Conservation (phyloP, 1,140 invertebrate species). For the Meloidogyne floridensis region DNA sequence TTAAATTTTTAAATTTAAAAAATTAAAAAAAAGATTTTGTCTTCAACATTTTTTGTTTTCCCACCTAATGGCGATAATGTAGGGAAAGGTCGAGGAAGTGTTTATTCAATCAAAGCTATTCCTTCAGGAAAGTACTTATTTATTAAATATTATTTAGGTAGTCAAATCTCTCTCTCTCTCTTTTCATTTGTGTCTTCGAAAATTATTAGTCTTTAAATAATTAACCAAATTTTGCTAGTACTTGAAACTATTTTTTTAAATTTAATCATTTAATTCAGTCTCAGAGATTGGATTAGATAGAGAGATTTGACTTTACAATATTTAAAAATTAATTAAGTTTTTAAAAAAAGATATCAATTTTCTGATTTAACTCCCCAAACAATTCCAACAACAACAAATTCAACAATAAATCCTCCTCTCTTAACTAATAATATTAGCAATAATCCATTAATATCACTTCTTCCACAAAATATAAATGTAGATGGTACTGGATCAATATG, state of each 20-base stretch:
- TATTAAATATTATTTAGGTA: neutral
- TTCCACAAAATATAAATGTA: constrained; percentile 16
- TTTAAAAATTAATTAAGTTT: neutral
- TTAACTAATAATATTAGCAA: neutral
- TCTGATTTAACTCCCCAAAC: too few species aligned
- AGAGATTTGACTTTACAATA: too few species aligned
- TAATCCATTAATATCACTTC: constrained; percentile 6
- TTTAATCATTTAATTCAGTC: too few species aligned
- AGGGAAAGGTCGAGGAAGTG: constrained; percentile 16
- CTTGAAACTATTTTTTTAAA: too few species aligned
- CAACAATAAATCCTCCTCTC: neutral
- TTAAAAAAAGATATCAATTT: neutral
- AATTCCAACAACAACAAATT: neutral
- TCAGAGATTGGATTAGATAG: too few species aligned
- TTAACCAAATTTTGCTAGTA: too few species aligned
- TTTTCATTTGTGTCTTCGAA: too few species aligned
- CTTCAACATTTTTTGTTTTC: constrained; percentile 21
- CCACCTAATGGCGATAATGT: constrained; percentile 27
- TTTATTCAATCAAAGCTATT: constrained; percentile 16
- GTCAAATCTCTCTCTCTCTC: too few species aligned
- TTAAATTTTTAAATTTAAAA: too few species aligned
- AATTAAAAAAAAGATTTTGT: neutral
- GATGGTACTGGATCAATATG: neutral
- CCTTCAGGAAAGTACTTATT: constrained; percentile 17
- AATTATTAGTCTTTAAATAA: too few species aligned